These are phyloP conservation scores for Amblyornis subalaris DNA, from an alignment of 2,113 vertebrate species.

Conservation along the genomic window DNA sequence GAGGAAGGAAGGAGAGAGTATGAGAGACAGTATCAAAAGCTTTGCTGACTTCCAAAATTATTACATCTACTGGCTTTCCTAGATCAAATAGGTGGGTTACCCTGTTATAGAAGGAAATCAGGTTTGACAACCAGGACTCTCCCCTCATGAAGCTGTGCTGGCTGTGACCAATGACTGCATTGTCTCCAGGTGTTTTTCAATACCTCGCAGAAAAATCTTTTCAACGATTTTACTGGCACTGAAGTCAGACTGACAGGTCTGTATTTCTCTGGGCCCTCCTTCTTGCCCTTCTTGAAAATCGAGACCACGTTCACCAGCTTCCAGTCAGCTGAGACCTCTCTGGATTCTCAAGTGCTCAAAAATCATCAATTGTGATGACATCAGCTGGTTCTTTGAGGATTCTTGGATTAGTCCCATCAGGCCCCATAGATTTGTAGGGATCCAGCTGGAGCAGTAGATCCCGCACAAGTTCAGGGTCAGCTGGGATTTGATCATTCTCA, in stretches of 20 bases:
- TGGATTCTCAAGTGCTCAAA: background rate
- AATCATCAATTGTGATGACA: background rate
- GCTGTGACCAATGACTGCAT: fast-evolving
- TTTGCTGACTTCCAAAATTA: background rate
- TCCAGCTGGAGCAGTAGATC: background rate
- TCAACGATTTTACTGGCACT: background rate
- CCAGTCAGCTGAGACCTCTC: background rate
- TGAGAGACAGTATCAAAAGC: background rate
- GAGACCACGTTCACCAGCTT: background rate
- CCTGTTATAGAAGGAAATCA: background rate
- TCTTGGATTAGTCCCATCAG: background rate
- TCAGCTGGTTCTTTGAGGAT: background rate
- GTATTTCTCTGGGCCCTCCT: background rate
- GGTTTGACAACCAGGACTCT: background rate
- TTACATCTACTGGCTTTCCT: background rate
- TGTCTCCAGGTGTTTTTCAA: background rate
- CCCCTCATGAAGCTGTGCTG: background rate
- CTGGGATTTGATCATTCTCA: background rate
- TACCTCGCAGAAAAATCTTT: background rate
- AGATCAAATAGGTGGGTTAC: background rate
- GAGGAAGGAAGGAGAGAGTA: background rate
- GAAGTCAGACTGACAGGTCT: background rate
- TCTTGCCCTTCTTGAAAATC: background rate
- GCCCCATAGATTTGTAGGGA: background rate
- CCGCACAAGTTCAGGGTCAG: background rate